These are phyloP conservation scores for Camponotus pennsylvanicus DNA, from an alignment of 1,140 invertebrate genomes.

Conservation along the genomic window DNA sequence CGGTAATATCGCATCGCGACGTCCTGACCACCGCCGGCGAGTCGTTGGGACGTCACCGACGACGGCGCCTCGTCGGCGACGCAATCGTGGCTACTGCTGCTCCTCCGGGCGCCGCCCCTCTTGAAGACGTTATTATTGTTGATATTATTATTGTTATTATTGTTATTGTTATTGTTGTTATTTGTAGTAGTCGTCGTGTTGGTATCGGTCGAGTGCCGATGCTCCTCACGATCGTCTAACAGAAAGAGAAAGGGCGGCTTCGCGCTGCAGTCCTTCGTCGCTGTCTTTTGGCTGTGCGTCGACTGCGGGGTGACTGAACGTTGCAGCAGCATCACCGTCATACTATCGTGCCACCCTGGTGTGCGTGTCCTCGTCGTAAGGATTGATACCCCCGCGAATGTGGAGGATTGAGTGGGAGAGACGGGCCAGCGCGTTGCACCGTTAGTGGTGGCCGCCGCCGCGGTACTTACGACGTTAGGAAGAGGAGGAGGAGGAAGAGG, in stretches of 20 bases:
- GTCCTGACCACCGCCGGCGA: conserved; percentile 80
- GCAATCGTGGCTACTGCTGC: conserved; percentile 71
- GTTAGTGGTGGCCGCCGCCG: conserved; percentile 20
- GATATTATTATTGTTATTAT: conserved; percentile 62
- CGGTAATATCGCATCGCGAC: conserved; percentile 92
- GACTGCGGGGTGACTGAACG: conserved; percentile 85
- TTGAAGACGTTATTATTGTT: conserved; percentile 65
- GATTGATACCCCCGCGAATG: conserved; percentile 49
- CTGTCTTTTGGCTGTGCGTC: conserved; percentile 84
- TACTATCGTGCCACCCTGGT: conserved; percentile 84
- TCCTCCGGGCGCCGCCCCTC: conserved; percentile 44
- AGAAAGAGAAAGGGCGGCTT: conserved; percentile 82
- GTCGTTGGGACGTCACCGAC: conserved; percentile 76
- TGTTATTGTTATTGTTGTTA: conserved; percentile 65
- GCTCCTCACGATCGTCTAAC: conserved; percentile 78
- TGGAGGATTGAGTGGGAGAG: conserved; percentile 37
- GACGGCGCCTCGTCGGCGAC: conserved; percentile 76
- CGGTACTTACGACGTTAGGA: conserved; percentile 11
- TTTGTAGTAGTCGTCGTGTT: conserved; percentile 64
- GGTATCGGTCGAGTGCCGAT: conserved; percentile 73
- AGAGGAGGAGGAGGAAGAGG: not conserved
- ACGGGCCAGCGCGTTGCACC: conserved; percentile 38
- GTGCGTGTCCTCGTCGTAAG: conserved; percentile 74
- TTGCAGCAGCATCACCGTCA: conserved; percentile 87
- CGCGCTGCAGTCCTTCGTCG: conserved; percentile 80